These are phyloP conservation scores for Pyrocoelia pectoralis DNA, from an alignment of 2,888 invertebrate species.

Conservation along the genomic window DNA sequence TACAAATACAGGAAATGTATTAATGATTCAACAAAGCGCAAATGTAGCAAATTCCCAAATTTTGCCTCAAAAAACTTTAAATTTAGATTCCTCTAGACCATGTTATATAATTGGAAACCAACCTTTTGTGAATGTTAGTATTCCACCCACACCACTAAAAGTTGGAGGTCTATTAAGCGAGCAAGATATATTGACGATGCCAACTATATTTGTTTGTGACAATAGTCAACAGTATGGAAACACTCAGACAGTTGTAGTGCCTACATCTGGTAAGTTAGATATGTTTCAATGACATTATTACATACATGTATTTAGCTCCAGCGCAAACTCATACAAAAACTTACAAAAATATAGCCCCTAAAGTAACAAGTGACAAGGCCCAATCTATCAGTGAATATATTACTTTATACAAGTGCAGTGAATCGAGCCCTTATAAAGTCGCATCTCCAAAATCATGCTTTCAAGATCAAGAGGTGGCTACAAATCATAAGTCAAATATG, in stretches of 20 bases:
- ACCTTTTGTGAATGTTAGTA: constrained; percentile 36
- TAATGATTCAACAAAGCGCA: constrained; percentile 39
- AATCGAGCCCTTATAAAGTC: background rate
- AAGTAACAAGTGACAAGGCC: constrained; percentile 12
- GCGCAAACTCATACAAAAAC: constrained; percentile 5
- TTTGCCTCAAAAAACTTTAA: constrained; percentile 15
- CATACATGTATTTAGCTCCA: constrained; percentile 9
- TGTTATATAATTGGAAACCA: constrained; percentile 39
- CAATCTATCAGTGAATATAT: constrained; percentile 37
- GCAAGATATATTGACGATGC: constrained; percentile 54
- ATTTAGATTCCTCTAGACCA: constrained; percentile 29
- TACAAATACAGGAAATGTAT: constrained; percentile 36
- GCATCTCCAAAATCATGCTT: background rate
- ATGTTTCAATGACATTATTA: background rate
- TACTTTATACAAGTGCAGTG: constrained; percentile 36
- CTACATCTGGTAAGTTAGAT: constrained; percentile 19
- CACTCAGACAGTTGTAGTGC: constrained; percentile 12
- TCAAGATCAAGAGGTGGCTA: background rate
- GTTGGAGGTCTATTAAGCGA: constrained; percentile 43
- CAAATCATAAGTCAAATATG: too few species aligned
- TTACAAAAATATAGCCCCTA: constrained; percentile 18
- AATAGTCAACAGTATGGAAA: constrained; percentile 19
- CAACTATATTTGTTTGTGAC: constrained; percentile 49
- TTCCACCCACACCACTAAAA: constrained; percentile 32
- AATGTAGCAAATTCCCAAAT: constrained; percentile 22